These are phyloP conservation scores for Drosophila rhopaloa DNA, from an alignment of 1,140 invertebrate genomes.

Conservation along the genomic window DNA sequence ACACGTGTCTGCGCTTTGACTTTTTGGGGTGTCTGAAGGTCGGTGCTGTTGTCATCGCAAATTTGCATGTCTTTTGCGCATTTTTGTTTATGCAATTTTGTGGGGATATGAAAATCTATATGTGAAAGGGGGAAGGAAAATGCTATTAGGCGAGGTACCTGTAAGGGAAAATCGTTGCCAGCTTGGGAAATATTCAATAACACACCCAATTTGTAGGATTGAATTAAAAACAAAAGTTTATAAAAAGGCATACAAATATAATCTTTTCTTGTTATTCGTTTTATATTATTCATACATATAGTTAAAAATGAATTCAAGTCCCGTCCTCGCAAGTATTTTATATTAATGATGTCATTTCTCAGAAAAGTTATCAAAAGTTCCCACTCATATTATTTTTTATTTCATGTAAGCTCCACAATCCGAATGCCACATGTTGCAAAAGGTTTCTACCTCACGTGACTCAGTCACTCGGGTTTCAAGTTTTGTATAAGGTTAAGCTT, in stretches of 20 bases:
- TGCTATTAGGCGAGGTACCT: not conserved
- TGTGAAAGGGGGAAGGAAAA: not conserved
- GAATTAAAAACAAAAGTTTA: no score
- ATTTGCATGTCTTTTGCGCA: constrained; percentile 37
- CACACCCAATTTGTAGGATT: not conserved
- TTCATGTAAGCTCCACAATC: constrained; percentile 36
- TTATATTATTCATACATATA: not conserved
- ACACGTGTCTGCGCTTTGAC: constrained; percentile 50
- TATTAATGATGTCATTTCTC: constrained; percentile 19
- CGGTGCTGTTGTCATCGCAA: constrained; percentile 41
- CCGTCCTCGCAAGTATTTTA: not conserved
- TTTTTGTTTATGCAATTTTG: constrained; percentile 42
- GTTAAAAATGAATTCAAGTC: not conserved
- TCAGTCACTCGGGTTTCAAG: not conserved
- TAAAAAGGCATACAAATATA: not conserved
- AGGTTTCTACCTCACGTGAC: constrained; percentile 39
- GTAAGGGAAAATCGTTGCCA: constrained; percentile 8
- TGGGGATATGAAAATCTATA: constrained; percentile 48
- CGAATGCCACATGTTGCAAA: constrained; percentile 69
- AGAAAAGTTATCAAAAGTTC: not conserved
- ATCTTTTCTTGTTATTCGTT: not conserved
- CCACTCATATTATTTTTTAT: not conserved
- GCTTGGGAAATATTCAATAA: constrained; percentile 1
- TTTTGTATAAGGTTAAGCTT: constrained; percentile 26
- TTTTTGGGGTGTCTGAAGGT: constrained; percentile 60